Evolutionary conservation across 2,113 vertebrate genomes (phyloP).

Genomic region (Tonatia bakeri): DNA sequence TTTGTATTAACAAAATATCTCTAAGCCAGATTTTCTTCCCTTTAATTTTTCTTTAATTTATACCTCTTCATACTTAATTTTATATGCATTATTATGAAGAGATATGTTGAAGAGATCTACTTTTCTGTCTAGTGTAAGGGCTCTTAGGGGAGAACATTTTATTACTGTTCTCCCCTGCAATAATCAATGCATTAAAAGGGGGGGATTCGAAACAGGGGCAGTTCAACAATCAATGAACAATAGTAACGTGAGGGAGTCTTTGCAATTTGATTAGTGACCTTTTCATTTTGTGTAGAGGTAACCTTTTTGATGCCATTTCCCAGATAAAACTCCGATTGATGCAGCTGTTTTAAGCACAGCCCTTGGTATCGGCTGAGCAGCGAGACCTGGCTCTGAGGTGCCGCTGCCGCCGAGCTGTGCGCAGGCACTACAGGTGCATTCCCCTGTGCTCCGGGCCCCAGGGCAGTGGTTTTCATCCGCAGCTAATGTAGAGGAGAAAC

Average conservation of each 20-base stretch:
- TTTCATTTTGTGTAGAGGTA: slow-evolving; percentile 42
- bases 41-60: not conserved
- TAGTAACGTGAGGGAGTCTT: not conserved
- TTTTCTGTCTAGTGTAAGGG: not conserved
- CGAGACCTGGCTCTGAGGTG: slow-evolving; percentile 15
- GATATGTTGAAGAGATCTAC: not conserved
- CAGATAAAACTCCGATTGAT: not conserved
- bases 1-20: not conserved
- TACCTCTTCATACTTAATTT: not conserved
- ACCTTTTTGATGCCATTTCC: slow-evolving; percentile 46
- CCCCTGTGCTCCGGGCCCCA: not conserved
- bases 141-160: too few species aligned
- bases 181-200: not conserved
- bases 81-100: not conserved
- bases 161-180: not conserved
- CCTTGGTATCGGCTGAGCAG: slow-evolving; percentile 39
- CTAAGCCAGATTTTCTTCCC: not conserved
- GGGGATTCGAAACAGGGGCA: not conserved
- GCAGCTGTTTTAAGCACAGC: not conserved
- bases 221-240: not conserved
- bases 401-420: too few species aligned
- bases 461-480: not conserved
- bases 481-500: slow-evolving; percentile 37
- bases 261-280: slow-evolving; percentile 46
- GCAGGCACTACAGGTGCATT: slow-evolving; percentile 6